phyloP scores from a whole-genome alignment of 2,797 vertebrate species.

The Paratrypauchen microcephalus region DNA sequence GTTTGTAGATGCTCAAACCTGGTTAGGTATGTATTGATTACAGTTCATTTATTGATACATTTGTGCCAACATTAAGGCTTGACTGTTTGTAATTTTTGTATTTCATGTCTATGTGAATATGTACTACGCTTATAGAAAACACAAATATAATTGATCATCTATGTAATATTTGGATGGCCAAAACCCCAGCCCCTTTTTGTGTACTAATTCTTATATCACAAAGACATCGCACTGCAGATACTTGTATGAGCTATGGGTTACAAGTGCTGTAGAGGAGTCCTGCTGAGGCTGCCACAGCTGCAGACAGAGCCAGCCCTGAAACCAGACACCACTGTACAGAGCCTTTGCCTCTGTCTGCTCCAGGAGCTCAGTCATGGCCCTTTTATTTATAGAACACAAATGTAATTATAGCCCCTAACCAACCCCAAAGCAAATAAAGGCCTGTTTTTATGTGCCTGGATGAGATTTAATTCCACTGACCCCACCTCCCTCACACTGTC shows the following conservation, averaged over 20 bases:
- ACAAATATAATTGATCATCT: no score
- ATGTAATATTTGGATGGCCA: no score
- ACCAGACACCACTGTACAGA: conserved; percentile 50
- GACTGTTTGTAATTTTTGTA: no score
- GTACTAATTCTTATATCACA: not conserved
- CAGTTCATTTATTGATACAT: not conserved
- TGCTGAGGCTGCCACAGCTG: conserved; percentile 30
- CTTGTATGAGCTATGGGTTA: not conserved
- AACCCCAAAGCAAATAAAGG: conserved; percentile 52
- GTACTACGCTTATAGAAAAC: no score
- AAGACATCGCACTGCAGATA: not conserved
- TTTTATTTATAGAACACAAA: conserved; percentile 44
- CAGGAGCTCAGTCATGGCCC: conserved; percentile 11
- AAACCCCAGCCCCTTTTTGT: not conserved
- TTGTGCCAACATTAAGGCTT: not conserved
- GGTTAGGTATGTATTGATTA: not conserved
- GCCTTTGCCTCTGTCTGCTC: not conserved
- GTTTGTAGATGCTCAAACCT: not conserved
- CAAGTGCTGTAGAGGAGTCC: conserved; percentile 14
- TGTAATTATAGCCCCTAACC: conserved; percentile 51
- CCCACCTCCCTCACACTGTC: conserved; percentile 61
- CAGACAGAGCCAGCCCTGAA: conserved; percentile 34
- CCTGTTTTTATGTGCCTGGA: conserved; percentile 46
- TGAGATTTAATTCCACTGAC: conserved; percentile 53
- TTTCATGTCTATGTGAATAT: no score